These are phyloP conservation scores for Scaeva pyrastri DNA, from an alignment of 2,888 invertebrate genomes.

Conservation along the genomic window DNA sequence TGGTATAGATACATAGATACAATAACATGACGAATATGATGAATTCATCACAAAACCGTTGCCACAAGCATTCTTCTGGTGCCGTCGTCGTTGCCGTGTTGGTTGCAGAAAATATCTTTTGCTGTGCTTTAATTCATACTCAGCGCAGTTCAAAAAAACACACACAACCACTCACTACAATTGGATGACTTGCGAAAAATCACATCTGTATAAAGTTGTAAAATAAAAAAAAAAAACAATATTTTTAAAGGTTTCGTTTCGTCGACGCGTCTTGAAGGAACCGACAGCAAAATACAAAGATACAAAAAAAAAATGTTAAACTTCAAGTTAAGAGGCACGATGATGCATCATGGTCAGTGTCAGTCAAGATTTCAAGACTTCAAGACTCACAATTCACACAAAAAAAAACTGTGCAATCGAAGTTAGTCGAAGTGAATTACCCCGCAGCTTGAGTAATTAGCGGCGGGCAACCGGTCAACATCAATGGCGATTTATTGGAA, in stretches of 20 bases:
- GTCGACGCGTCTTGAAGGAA: conserved; percentile 40
- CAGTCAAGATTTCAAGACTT: conserved; percentile 65
- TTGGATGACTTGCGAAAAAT: conserved; percentile 76
- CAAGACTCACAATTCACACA: conserved; percentile 50
- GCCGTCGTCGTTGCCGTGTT: background rate
- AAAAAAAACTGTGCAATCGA: conserved; percentile 55
- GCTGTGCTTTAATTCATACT: conserved; percentile 61
- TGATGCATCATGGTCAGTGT: conserved; percentile 74
- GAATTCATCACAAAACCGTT: conserved; percentile 32
- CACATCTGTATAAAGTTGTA: conserved; percentile 68
- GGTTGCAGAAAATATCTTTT: conserved; percentile 29
- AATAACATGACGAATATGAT: background rate
- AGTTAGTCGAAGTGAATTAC: conserved; percentile 63
- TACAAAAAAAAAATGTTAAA: conserved; percentile 31
- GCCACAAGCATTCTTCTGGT: conserved; percentile 45
- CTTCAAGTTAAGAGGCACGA: conserved; percentile 60
- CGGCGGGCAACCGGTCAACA: conserved; percentile 59
- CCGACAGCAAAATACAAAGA: conserved; percentile 10
- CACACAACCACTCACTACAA: conserved; percentile 52
- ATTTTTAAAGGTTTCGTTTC: conserved; percentile 34
- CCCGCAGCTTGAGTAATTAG: conserved; percentile 74
- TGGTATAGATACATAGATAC: conserved; percentile 2
- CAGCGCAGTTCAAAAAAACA: background rate
- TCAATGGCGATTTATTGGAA: conserved; percentile 75
- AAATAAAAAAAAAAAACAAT: conserved; percentile 11